Conservation (phyloP, 2,888 invertebrate species). For the Lobophora halterata region DNA sequence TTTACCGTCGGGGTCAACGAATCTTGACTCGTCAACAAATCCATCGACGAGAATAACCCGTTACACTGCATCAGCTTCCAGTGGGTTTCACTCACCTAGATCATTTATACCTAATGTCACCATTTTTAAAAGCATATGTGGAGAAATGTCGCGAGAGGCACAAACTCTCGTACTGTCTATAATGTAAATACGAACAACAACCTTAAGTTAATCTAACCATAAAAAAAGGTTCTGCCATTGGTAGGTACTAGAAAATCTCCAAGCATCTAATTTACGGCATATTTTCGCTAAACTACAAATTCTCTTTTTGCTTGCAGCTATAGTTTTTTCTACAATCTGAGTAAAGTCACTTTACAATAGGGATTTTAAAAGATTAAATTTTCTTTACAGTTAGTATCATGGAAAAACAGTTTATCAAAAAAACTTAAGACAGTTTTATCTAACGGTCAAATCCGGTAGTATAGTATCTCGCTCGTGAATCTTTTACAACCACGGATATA, state of each 20-base stretch:
- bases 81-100: conserved; percentile 69
- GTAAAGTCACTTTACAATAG: too few species aligned
- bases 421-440: conserved; percentile 17
- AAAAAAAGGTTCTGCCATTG: too few species aligned
- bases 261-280: too few species aligned
- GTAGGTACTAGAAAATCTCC: too few species aligned
- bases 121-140: conserved; percentile 35
- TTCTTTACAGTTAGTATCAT: background rate
- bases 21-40: conserved; percentile 76
- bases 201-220: too few species aligned
- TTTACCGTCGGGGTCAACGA: conserved; percentile 71
- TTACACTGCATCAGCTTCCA: conserved; percentile 72
- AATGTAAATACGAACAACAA: too few species aligned
- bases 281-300: too few species aligned
- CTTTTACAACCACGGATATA: conserved; percentile 10
- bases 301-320: too few species aligned
- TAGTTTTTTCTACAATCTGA: too few species aligned
- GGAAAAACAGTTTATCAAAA: conserved; percentile 18
- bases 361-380: conserved; percentile 1
- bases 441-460: conserved; percentile 27
- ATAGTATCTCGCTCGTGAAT: conserved; percentile 18
- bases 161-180: too few species aligned
- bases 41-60: conserved; percentile 79
- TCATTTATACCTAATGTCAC: conserved; percentile 52
- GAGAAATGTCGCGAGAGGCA: conserved; percentile 12